phyloP scores from a whole-genome alignment of 2,797 vertebrate genomes.

The Enteromius fasciolatus region DNA sequence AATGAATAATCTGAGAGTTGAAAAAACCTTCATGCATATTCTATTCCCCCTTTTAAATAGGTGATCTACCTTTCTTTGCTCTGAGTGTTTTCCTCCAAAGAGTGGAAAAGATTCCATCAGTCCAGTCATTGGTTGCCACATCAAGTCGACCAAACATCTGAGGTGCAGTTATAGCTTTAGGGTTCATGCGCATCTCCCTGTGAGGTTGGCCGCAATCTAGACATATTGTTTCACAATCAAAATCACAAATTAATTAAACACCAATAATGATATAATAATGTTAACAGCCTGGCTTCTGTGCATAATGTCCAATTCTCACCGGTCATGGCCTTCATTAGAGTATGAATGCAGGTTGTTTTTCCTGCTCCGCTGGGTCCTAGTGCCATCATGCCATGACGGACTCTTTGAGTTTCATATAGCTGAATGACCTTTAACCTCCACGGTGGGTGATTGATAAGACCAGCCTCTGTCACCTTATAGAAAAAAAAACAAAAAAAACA shows the following conservation, averaged over 20 bases:
- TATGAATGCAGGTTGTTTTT: constrained; percentile 92
- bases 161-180: constrained; percentile 94
- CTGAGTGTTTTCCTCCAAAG: constrained; percentile 96
- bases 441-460: constrained; percentile 89
- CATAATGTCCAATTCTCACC: constrained; percentile 70
- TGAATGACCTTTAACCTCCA: constrained; percentile 98
- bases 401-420: constrained; percentile 92
- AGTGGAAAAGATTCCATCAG: constrained; percentile 95
- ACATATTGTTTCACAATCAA: constrained; percentile 44
- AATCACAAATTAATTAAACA: constrained; percentile 25
- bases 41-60: background rate
- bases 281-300: background rate
- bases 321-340: constrained; percentile 93
- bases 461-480: constrained; percentile 85
- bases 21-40: background rate
- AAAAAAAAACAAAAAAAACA: constrained; percentile 4
- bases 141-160: constrained; percentile 98
- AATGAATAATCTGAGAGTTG: background rate
- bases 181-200: constrained; percentile 98
- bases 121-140: constrained; percentile 97
- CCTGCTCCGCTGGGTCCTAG: constrained; percentile 94
- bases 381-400: constrained; percentile 96
- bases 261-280: background rate
- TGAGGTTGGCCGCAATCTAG: constrained; percentile 91
- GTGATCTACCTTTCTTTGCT: constrained; percentile 86